Conservation (phyloP, 2,888 invertebrate genomes). For the Pinctada fucata region DNA sequence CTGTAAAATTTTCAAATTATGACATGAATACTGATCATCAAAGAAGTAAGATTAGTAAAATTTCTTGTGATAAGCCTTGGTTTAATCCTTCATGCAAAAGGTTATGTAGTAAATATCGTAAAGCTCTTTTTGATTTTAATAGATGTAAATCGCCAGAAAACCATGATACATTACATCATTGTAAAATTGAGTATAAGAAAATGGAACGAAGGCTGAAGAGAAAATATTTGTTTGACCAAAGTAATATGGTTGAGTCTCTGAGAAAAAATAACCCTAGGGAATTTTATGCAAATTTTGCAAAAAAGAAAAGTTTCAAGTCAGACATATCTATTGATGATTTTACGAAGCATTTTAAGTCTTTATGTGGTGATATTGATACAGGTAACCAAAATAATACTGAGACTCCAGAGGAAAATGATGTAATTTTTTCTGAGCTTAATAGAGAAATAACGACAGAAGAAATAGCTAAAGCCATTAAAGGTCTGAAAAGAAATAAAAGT, state of each 20-base stretch:
- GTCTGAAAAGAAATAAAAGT: background rate
- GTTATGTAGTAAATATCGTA: background rate
- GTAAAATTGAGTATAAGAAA: background rate
- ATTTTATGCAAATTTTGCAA: background rate
- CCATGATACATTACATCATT: background rate
- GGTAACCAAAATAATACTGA: background rate
- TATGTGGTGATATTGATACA: background rate
- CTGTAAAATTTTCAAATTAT: background rate
- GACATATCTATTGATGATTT: background rate
- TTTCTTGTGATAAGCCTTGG: background rate
- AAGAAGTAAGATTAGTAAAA: background rate
- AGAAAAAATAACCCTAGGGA: background rate
- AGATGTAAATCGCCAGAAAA: background rate
- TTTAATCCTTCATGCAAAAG: background rate
- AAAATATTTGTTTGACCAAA: slow-evolving; percentile 1
- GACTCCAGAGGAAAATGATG: background rate
- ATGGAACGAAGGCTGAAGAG: background rate
- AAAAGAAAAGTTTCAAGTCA: background rate
- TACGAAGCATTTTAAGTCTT: background rate
- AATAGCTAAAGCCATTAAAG: background rate
- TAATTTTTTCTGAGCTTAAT: background rate
- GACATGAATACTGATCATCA: background rate
- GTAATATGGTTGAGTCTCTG: background rate
- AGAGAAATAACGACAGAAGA: background rate
- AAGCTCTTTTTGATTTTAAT: slow-evolving; percentile 1